A percentile compares a stretch with the other conserved stretches of the same genome.
Evolutionary conservation across 37 sponge, comb jelly and placozoan genomes (phyloP).

Genomic region (Ephydatia muelleri): DNA sequence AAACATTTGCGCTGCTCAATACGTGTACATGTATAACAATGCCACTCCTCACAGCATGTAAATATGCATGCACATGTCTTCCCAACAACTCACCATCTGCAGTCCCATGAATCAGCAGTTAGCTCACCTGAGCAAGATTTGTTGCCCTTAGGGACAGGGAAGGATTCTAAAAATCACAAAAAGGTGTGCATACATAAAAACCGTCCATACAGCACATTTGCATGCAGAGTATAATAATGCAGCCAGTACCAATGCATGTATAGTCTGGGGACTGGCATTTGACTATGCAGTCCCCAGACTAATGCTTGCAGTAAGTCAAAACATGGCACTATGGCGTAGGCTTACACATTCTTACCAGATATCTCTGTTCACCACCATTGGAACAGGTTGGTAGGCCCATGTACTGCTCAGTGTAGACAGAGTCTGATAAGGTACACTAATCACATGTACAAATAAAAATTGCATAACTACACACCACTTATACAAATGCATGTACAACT

Average conservation of each 20-base stretch:
- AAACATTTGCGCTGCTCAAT: too few relatives aligned
- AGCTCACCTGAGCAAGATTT: slow-evolving; percentile 48
- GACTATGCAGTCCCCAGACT: too few relatives aligned
- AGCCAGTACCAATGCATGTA: not conserved
- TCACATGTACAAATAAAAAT: not conserved
- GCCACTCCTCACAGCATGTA: too few relatives aligned
- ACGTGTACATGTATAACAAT: not conserved
- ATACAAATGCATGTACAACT: too few relatives aligned
- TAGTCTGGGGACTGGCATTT: too few relatives aligned
- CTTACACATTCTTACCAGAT: slow-evolving; percentile 23
- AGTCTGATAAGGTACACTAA: slow-evolving; percentile 42
- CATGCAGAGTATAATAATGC: not conserved
- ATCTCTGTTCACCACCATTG: slow-evolving; percentile 45
- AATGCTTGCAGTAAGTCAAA: not conserved
- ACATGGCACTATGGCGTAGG: not conserved
- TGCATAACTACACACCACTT: not conserved
- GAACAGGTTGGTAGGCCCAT: slow-evolving; percentile 54
- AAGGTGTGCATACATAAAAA: too few relatives aligned
- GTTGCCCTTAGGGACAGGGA: slow-evolving; percentile 51
- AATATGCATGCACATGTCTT: too few relatives aligned
- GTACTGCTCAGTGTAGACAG: slow-evolving; percentile 83
- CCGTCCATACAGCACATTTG: too few relatives aligned
- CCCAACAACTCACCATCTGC: slow-evolving; percentile 66
- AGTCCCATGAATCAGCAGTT: slow-evolving; percentile 86
- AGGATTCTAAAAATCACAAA: slow-evolving; percentile 10